phyloP scores from a whole-genome alignment of 1,140 invertebrate species.

The Sinonovacula constricta region DNA sequence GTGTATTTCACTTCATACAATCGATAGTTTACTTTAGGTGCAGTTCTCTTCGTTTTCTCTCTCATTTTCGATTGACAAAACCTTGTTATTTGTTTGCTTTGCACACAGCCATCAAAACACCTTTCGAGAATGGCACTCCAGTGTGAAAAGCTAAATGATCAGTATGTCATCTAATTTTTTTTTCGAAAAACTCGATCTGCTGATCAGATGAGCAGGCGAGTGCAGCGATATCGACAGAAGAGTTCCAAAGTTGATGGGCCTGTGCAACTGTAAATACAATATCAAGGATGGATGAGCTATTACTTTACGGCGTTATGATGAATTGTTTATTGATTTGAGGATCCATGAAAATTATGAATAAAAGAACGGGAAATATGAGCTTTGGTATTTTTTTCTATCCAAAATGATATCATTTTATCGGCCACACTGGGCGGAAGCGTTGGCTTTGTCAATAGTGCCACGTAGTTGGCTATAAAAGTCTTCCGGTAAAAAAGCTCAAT shows the following conservation, averaged over 20 bases:
- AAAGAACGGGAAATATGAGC: background rate
- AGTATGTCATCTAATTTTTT: too few species aligned
- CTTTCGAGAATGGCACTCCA: too few species aligned
- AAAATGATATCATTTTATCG: background rate
- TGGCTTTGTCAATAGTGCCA: background rate
- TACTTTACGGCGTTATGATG: background rate
- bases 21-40: too few species aligned
- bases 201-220: background rate
- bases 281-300: background rate
- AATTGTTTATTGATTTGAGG: background rate
- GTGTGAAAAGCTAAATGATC: too few species aligned
- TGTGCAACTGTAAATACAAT: slow-evolving; percentile 3
- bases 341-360: background rate
- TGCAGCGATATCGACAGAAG: background rate
- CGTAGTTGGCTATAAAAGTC: background rate
- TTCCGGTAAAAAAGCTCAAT: background rate
- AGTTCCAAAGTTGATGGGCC: background rate
- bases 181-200: too few species aligned
- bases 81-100: too few species aligned
- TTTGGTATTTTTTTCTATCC: background rate
- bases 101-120: too few species aligned
- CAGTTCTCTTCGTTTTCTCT: too few species aligned
- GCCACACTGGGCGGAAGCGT: background rate
- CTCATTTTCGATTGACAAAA: too few species aligned
- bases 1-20: too few species aligned